Evolutionary conservation across 2,797 vertebrate genomes (phyloP).

Genomic region (Neosilurus hyrtlii): DNA sequence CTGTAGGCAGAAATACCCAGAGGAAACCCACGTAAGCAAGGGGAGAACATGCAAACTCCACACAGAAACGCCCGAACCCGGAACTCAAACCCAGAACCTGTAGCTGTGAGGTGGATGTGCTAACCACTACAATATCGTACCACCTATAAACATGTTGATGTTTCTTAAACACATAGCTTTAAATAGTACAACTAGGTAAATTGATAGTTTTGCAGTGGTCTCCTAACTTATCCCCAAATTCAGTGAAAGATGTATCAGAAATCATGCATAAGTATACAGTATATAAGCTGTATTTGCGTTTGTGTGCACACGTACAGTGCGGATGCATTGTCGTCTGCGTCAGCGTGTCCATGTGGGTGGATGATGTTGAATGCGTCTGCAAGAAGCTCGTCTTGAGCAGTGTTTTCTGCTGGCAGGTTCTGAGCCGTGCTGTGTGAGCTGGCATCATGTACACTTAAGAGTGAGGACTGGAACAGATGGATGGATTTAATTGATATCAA

Average conservation of each 20-base stretch:
- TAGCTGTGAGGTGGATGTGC: no score
- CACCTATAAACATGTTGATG: no score
- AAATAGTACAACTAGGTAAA: no score
- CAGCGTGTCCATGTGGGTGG: slow-evolving; percentile 51
- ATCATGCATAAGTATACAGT: background rate
- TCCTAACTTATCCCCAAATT: background rate
- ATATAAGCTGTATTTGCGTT: background rate
- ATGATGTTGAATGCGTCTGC: slow-evolving; percentile 3
- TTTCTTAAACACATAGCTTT: no score
- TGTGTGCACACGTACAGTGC: background rate
- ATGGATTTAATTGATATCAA: slow-evolving; percentile 41
- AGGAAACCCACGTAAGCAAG: no score
- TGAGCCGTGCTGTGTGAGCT: slow-evolving; percentile 22
- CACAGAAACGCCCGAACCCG: no score
- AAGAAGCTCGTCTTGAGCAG: slow-evolving; percentile 50
- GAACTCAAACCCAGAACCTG: no score
- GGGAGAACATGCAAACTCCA: no score
- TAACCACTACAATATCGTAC: no score
- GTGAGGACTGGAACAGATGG: slow-evolving; percentile 48
- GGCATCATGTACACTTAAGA: slow-evolving; percentile 2
- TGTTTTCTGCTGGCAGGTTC: slow-evolving; percentile 28
- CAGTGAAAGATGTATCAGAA: background rate
- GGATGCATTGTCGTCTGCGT: slow-evolving; percentile 23
- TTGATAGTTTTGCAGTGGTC: no score
- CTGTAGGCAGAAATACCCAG: no score